These are phyloP conservation scores for Gopherus flavomarginatus DNA, from an alignment of 2,113 vertebrate genomes.

Conservation along the genomic window DNA sequence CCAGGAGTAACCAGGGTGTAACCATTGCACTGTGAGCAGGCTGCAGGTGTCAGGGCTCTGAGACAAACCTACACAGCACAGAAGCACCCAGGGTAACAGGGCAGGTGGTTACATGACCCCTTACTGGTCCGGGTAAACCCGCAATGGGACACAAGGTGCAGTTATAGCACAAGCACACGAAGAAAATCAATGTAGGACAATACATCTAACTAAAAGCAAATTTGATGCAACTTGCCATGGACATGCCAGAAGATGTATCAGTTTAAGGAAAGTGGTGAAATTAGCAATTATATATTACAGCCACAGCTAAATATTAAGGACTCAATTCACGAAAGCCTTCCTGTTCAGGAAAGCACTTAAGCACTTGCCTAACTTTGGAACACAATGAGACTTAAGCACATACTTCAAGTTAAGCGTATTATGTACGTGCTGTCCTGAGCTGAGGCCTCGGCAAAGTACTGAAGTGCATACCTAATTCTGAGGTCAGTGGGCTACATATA, in stretches of 20 bases:
- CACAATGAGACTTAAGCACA: background rate
- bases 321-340: background rate
- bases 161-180: background rate
- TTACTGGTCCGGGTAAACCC: too few relatives aligned
- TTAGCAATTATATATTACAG: background rate
- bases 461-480: background rate
- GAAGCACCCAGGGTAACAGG: background rate
- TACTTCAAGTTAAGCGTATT: background rate
- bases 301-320: background rate
- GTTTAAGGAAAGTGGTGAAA: background rate
- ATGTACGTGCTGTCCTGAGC: background rate
- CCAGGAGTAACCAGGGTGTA: background rate
- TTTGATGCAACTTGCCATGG: background rate
- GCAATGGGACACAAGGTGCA: background rate
- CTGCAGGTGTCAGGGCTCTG: background rate
- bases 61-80: background rate
- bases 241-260: background rate
- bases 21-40: background rate
- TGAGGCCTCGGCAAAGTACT: background rate
- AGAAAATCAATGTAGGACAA: accelerated
- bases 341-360: background rate
- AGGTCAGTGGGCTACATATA: background rate
- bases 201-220: background rate
- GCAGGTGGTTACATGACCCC: too few relatives aligned
- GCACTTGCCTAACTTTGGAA: background rate